Evolutionary conservation across 2,888 invertebrate species (phyloP).

Genomic region (Diaperis boleti): DNA sequence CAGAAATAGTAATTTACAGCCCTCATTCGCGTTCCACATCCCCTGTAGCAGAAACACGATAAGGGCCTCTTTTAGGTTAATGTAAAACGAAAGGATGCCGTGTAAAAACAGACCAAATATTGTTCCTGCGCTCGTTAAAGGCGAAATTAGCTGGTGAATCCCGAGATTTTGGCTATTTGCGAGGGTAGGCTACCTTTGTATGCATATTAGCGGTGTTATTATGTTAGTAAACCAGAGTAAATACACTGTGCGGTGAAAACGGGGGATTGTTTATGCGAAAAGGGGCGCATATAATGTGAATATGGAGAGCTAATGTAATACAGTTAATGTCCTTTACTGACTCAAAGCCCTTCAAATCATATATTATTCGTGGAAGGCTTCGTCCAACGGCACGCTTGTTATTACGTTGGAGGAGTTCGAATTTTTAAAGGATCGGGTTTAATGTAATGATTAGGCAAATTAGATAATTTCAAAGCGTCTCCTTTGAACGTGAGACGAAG

Average conservation of each 20-base stretch:
- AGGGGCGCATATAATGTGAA: conserved; percentile 45
- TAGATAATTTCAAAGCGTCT: conserved; percentile 34
- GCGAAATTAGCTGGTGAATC: conserved; percentile 49
- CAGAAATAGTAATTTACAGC: conserved; percentile 26
- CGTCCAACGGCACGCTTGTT: neutral
- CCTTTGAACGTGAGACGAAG: conserved; percentile 29
- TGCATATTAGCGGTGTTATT: conserved; percentile 53
- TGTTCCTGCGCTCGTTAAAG: conserved; percentile 38
- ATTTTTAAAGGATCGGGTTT: conserved; percentile 27
- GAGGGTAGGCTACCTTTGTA: conserved; percentile 51
- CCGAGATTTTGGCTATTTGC: conserved; percentile 50
- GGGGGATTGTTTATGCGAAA: conserved; percentile 52
- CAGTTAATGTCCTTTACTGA: conserved; percentile 41
- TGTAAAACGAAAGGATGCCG: conserved; percentile 24
- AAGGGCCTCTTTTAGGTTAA: conserved; percentile 27
- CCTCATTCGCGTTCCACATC: conserved; percentile 6
- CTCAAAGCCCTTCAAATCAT: conserved; percentile 42
- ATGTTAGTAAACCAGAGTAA: conserved; percentile 53
- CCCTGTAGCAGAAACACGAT: conserved; percentile 14
- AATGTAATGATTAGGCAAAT: conserved; percentile 38
- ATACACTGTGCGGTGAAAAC: conserved; percentile 50
- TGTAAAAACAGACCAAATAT: conserved; percentile 36
- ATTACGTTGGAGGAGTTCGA: conserved; percentile 1
- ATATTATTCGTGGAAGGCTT: conserved; percentile 7
- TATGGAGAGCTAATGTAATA: conserved; percentile 45